Evolutionary conservation across 2,797 vertebrate species (phyloP).

Genomic region (Myotis daubentonii): DNA sequence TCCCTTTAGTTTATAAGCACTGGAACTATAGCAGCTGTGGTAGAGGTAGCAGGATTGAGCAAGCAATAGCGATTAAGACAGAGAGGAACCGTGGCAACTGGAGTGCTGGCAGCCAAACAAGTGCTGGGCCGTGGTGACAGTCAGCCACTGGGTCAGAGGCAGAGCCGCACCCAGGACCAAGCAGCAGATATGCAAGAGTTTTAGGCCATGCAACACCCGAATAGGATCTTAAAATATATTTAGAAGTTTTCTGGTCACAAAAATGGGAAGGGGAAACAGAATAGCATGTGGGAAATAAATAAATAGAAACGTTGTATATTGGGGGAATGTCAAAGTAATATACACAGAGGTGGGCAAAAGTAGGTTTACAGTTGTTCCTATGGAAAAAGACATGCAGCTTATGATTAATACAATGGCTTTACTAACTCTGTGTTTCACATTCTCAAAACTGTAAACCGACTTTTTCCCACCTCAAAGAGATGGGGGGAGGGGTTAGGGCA

Average conservation of each 20-base stretch:
- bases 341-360: background rate
- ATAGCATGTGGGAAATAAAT: background rate
- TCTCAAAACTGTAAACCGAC: background rate
- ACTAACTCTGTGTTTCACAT: background rate
- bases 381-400: background rate
- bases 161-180: background rate
- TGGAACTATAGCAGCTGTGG: background rate
- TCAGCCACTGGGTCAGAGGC: background rate
- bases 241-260: background rate
- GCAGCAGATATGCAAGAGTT: background rate
- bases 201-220: no score
- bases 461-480: background rate
- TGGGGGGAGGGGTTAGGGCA: no score
- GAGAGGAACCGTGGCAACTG: background rate
- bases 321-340: background rate
- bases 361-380: background rate
- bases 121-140: fast-evolving
- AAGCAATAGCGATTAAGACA: background rate
- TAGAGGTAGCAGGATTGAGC: background rate
- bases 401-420: background rate
- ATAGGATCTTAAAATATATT: background rate
- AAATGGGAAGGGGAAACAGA: background rate
- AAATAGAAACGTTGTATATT: background rate
- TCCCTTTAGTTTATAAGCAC: background rate
- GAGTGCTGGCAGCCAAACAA: background rate